These are phyloP conservation scores for Aphelenchoides bicaudatus DNA, from an alignment of 2,888 invertebrate genomes.

Conservation along the genomic window DNA sequence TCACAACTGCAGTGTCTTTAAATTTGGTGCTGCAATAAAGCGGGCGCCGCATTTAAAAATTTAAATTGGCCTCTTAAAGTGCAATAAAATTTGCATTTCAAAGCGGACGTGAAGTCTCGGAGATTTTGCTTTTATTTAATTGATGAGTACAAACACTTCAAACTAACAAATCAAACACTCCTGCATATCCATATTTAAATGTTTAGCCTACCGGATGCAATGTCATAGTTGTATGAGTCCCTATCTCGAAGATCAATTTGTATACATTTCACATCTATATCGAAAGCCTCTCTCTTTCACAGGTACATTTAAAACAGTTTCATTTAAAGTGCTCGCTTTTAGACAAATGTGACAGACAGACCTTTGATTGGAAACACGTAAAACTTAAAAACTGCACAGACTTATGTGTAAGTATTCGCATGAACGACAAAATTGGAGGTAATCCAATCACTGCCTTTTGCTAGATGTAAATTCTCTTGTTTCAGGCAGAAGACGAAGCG, in stretches of 20 bases:
- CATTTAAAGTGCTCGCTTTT: too few species aligned
- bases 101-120: too few species aligned
- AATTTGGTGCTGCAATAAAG: too few species aligned
- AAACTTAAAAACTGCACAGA: conserved; percentile 57
- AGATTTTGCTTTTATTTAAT: too few species aligned
- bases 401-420: conserved; percentile 55
- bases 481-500: conserved; percentile 52
- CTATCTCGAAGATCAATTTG: conserved; percentile 56
- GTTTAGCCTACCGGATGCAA: conserved; percentile 49
- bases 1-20: neutral
- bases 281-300: conserved; percentile 52
- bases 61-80: too few species aligned
- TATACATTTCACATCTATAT: conserved; percentile 48
- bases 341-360: conserved; percentile 53
- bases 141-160: too few species aligned
- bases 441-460: too few species aligned
- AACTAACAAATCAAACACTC: neutral
- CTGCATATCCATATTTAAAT: neutral
- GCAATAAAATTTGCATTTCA: too few species aligned
- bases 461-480: too few species aligned
- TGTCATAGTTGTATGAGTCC: conserved; percentile 60
- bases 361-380: conserved; percentile 49
- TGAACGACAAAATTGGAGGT: conserved; percentile 59
- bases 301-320: too few species aligned
- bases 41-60: too few species aligned